Base-by-base conservation (phyloP, 2,888 invertebrate genomes). In the Mallateleia sp. region DNA sequence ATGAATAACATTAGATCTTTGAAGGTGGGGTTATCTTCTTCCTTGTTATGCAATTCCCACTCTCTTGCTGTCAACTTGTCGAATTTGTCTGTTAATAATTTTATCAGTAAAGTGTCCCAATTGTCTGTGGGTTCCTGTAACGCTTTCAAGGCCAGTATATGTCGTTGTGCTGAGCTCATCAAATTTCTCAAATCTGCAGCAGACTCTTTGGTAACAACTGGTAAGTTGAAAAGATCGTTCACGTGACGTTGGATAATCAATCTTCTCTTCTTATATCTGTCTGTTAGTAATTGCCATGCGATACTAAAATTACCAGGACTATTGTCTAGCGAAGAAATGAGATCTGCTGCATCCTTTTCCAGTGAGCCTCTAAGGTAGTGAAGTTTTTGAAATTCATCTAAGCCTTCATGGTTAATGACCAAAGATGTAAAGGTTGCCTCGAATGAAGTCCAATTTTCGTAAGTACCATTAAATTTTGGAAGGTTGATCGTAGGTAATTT, bases 241-340 rank as follows among this genome's bases (percentile, higher is more conserved):
- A 81, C 8, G 24, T 81, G 81, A 0, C 56, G 54, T 9, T 80
- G 25, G 2, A 32, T 66, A 2, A 80, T 82, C 22, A 78, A 32
- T 22, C 58, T 50, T 18, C 9, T 67, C n/a, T 67, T 78, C 6
- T 42, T 28, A 45, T 67, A 67, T 45, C 78, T 34, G 8, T 47
- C 56, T 24, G 56, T 28, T 7, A 78, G 32, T 34, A 79, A n/a
- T 32, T 58, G 38, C 69, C 67, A 79, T 9, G 79, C 79, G 34
- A 25, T 25, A 20, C 28, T 24, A 15, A 69, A 79, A 25, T 79
- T 79, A 11, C 18, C 18, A n/a, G 58, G 69, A 24, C 58, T 69
- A 8, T 50, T 45, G n/a, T 58, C 72, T 5, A 72, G 45, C 15
- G 56, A 18, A 15, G 72, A 72, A 45, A 72, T 72, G 9, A 72